A percentile compares a stretch with the other conserved stretches of the same genome.
phyloP scores from a whole-genome alignment of 2,888 invertebrate genomes.

The Drosophila percnosoma region DNA sequence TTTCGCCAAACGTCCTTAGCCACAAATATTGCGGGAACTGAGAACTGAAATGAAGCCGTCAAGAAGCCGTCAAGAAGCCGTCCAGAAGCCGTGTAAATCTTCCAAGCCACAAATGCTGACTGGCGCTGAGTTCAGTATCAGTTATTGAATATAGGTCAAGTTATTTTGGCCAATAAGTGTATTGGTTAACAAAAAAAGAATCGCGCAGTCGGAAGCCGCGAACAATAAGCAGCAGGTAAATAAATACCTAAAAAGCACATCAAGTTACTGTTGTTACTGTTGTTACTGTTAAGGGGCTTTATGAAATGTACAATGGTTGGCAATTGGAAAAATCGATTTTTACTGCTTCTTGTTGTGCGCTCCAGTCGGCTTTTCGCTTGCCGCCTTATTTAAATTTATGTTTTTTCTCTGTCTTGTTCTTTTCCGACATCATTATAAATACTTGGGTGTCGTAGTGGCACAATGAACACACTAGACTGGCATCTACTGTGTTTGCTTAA shows the following conservation, averaged over 20 bases:
- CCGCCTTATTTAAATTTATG: slow-evolving; percentile 8
- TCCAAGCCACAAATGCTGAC: slow-evolving; percentile 12
- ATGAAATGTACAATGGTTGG: slow-evolving; percentile 38
- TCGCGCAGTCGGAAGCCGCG: not conserved
- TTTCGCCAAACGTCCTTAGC: not conserved
- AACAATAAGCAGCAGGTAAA: slow-evolving; percentile 15
- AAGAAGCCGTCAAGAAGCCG: slow-evolving; percentile 2
- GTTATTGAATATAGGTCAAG: slow-evolving; percentile 25
- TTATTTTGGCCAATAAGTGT: slow-evolving; percentile 13
- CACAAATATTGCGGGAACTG: slow-evolving; percentile 1
- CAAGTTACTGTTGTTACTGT: slow-evolving; percentile 1
- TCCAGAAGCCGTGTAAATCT: slow-evolving; percentile 7
- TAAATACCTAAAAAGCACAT: slow-evolving; percentile 21
- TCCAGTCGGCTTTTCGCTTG: slow-evolving; percentile 4
- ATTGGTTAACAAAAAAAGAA: slow-evolving; percentile 10
- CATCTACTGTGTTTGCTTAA: slow-evolving; percentile 34
- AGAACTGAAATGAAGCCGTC: not conserved
- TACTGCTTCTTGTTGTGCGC: slow-evolving; percentile 6
- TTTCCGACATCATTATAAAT: slow-evolving; percentile 14
- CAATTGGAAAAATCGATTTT: slow-evolving; percentile 61
- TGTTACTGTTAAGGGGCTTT: not conserved
- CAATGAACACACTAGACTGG: not conserved
- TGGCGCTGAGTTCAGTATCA: not conserved
- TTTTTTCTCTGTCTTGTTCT: slow-evolving; percentile 21
- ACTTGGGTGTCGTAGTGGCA: slow-evolving; percentile 1